Evolutionary conservation across 2,888 invertebrate genomes (phyloP).

Genomic region (Diaphora mendica): DNA sequence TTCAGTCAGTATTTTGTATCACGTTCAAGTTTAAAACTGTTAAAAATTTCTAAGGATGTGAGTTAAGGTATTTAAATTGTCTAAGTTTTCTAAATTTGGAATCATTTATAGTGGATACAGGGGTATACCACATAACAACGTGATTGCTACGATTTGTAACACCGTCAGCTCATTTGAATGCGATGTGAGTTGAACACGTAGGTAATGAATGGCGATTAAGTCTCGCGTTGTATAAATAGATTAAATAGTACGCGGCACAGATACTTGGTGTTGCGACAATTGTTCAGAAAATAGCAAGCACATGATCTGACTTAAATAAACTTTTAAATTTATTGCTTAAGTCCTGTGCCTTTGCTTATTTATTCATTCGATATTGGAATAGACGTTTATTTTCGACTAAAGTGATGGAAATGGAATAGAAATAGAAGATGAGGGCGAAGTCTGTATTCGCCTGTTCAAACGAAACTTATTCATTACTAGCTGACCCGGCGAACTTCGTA

Average conservation of each 20-base stretch:
- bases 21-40: slow-evolving; percentile 10
- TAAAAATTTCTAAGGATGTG: background rate
- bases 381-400: background rate
- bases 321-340: slow-evolving; percentile 28
- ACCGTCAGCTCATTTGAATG: slow-evolving; percentile 63
- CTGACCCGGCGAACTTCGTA: too few relatives aligned
- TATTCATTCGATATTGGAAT: background rate
- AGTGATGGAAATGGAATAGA: too few relatives aligned
- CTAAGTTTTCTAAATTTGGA: slow-evolving; percentile 17
- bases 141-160: slow-evolving; percentile 52
- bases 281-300: slow-evolving; percentile 62
- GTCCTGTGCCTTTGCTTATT: slow-evolving; percentile 5
- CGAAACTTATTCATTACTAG: too few relatives aligned
- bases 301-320: slow-evolving; percentile 49
- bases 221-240: slow-evolving; percentile 65
- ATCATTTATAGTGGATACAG: slow-evolving; percentile 24
- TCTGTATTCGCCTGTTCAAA: background rate
- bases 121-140: slow-evolving; percentile 29
- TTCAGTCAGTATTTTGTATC: slow-evolving; percentile 31
- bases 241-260: slow-evolving; percentile 64
- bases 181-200: slow-evolving; percentile 60
- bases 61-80: slow-evolving; percentile 9
- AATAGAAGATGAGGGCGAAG: background rate
- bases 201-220: slow-evolving; percentile 62
- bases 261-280: slow-evolving; percentile 57